These are phyloP conservation scores for Holocentrus rufus DNA, from an alignment of 2,797 vertebrate genomes.

Conservation along the genomic window DNA sequence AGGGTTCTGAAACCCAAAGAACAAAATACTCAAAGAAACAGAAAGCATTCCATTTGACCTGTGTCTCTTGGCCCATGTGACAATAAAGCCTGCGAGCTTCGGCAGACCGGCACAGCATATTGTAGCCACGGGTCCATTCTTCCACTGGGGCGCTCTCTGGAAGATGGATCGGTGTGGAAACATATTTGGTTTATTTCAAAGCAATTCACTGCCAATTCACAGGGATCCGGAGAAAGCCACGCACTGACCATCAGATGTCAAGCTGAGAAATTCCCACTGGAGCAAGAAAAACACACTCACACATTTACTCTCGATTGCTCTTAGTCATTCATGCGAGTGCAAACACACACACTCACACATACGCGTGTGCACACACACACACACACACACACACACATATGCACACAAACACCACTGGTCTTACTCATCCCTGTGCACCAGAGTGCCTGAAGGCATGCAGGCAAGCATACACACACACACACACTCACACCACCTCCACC, in stretches of 20 bases:
- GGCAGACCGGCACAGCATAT: slow-evolving; percentile 22
- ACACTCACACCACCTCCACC: slow-evolving; percentile 28
- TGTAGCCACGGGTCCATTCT: not conserved
- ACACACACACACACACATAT: slow-evolving; percentile 27
- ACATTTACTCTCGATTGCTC: slow-evolving; percentile 59
- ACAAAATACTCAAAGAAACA: slow-evolving; percentile 14
- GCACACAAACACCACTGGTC: slow-evolving; percentile 7
- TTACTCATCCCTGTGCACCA: slow-evolving; percentile 19
- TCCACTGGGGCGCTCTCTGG: not conserved
- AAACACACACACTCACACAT: slow-evolving; percentile 10
- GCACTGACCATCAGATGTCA: slow-evolving; percentile 31
- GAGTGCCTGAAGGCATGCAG: slow-evolving; percentile 36
- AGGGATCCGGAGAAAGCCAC: slow-evolving; percentile 37
- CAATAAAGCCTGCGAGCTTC: slow-evolving; percentile 31
- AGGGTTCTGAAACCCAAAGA: slow-evolving; percentile 19
- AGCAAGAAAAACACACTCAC: slow-evolving; percentile 49
- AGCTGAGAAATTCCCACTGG: slow-evolving; percentile 50
- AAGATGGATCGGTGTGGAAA: slow-evolving; percentile 33
- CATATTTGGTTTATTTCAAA: slow-evolving; percentile 51
- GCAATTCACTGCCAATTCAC: slow-evolving; percentile 54
- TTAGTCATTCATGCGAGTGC: slow-evolving; percentile 45
- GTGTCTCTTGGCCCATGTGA: slow-evolving; percentile 47
- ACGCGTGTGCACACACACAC: slow-evolving; percentile 3
- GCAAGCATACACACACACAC: slow-evolving; percentile 22
- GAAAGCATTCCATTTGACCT: slow-evolving; percentile 51